Evolutionary conservation across 2,888 invertebrate genomes (phyloP), one percentile per base, ranked within the genome.

Genomic region (Hydrotaea cyrtoneurina): DNA sequence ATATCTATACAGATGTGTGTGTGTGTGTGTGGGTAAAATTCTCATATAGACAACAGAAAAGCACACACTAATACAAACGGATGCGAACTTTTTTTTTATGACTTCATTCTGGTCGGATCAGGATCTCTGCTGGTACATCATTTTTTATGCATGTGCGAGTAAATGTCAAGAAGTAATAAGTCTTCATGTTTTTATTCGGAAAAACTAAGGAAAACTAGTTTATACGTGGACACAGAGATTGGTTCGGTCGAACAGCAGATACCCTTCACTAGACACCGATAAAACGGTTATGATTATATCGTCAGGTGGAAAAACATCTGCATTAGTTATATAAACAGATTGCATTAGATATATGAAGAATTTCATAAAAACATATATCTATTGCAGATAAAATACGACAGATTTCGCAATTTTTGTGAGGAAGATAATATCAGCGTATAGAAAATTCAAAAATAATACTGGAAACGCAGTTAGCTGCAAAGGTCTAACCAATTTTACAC

Each of bases 81-180:
- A 75, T 81, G 57, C 57, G 78, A 75, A 84, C 23, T 76, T 78
- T 84, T 76, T 78, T 84, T 84, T 84, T 81, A 84, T 66, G 64
- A 59, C 72, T 73, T 72, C 59, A 71, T 79, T 76, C 76, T 59
- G 26, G 39, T 31, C 66, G 78, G 66, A 66, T 64, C 76, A 78
- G 77, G 39, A 77, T 72, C 57, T 57, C 50, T 72, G 74, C 36
- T 71, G 66, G 50, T 69, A 69, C 43, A 66, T 36, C 57, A 69
- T 50, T 39, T 66, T 13, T 19, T 46, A 39, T 79, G 57, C 31
- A 43, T 72, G 23, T 66, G 21, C 69, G 31, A 17, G 46, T 72
- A 79, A 75, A 64, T 64, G 64, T 55, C 43, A 77, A 80, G 73
- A 75, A 53, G 59, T 62, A 62, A 71, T 69, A 80, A 71, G 71